Percentiles rank a stretch among this genome's conserved stretches.
These are phyloP conservation scores for Hypena proboscidalis DNA, from an alignment of 2,888 invertebrate genomes.

Conservation along the genomic window DNA sequence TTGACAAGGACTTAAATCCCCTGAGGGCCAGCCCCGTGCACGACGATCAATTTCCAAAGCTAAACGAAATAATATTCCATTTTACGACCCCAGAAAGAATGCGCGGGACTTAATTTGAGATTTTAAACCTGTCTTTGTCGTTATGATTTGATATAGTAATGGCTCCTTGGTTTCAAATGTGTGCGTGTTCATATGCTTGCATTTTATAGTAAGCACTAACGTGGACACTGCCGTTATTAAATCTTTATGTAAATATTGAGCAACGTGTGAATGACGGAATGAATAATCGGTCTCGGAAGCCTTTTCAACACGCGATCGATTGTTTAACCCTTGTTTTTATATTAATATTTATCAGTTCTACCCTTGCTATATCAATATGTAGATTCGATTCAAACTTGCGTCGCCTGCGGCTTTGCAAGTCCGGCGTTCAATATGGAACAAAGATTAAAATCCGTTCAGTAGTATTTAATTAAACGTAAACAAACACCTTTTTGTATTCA, in stretches of 20 bases:
- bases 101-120: constrained; percentile 49
- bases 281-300: neutral
- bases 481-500: neutral
- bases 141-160: constrained; percentile 37
- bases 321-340: constrained; percentile 2
- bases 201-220: no score
- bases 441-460: constrained; percentile 38
- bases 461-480: constrained; percentile 24
- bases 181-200: neutral
- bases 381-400: constrained; percentile 26
- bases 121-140: constrained; percentile 42
- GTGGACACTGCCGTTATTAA: no score
- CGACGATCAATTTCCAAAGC: constrained; percentile 72
- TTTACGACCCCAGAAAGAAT: constrained; percentile 60
- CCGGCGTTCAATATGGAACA: constrained; percentile 29
- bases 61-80: constrained; percentile 72
- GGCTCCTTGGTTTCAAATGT: constrained; percentile 8
- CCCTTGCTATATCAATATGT: constrained; percentile 22
- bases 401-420: constrained; percentile 27
- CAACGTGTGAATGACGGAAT: no score
- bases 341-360: constrained; percentile 24
- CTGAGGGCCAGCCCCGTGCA: constrained; percentile 53
- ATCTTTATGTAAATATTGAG: neutral
- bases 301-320: constrained; percentile 5
- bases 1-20: constrained; percentile 67